Evolutionary conservation across 2,888 invertebrate genomes (phyloP), one percentile per base, ranked within the genome.

Genomic region (Eulithis prunata): DNA sequence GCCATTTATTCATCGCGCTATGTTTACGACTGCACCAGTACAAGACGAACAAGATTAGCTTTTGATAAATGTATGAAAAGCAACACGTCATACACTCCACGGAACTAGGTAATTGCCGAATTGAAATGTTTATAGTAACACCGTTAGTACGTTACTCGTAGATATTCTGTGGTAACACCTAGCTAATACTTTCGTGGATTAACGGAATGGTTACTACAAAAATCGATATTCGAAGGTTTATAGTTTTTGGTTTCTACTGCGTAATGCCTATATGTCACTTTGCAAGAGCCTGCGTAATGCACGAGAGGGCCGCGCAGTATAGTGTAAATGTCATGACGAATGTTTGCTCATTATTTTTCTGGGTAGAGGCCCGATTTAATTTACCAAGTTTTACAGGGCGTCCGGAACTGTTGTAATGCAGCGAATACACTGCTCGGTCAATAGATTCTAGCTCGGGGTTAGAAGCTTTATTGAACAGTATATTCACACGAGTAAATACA

Each of bases 11-110:
- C 5, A 52, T 7, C 53, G 36, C 36, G 36, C 13, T 13, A 10
- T 53, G 53, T 53, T 53, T 53, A 53, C 53, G 53, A n/a, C 13
- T n/a, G 21, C 47, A n/a, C n/a, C n/a, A 10, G 8, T 10, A 21
- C 14, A 47, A 51, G 1, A 32, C 32, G 52, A 32, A 53, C 52
- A 1, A 53, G 53, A 13, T 53, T 53, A 53, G 11, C 52, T n/a
- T 10, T 10, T 4, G 46, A 46, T 13, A 13, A n/a, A 12, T 13
- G n/a, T 46, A 46, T 46, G 7, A 8, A n/a, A 45, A 14, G 47
- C 47, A 47, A 47, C 14, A 47, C 47, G 45, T 41, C 41, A 41
- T 45, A 45, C 45, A 45, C 45, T 45, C 45, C 47, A 13, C 13
- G 21, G 21, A 49, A 10, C 11, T 11, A 21, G 14, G 8, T 14